Percentiles rank a stretch among this genome's conserved stretches.
Conservation (phyloP, 1,140 invertebrate genomes). For the Meteorus sp. region DNA sequence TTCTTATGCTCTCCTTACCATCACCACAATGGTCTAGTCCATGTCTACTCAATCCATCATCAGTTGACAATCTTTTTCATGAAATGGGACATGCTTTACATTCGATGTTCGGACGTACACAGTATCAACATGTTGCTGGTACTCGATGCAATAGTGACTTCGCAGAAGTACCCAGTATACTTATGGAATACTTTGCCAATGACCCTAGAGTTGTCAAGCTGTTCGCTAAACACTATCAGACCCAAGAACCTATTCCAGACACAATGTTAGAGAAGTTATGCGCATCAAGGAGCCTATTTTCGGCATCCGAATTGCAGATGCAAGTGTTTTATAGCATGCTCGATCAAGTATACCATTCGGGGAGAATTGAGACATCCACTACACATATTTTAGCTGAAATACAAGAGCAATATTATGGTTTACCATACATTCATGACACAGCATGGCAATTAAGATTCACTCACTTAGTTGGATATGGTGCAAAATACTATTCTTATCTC, state of each 20-base stretch:
- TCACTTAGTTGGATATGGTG: constrained; percentile 96
- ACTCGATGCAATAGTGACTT: constrained; percentile 97
- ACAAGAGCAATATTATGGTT: constrained; percentile 81
- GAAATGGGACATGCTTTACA: constrained; percentile 99
- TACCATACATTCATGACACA: constrained; percentile 86
- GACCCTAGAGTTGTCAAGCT: constrained; percentile 83
- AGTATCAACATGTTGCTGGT: constrained; percentile 96
- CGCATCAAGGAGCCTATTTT: constrained; percentile 82
- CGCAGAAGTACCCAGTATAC: constrained; percentile 95
- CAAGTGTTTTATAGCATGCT: constrained; percentile 74
- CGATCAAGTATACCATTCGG: constrained; percentile 87
- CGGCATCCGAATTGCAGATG: constrained; percentile 87
- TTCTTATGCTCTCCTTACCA: constrained; percentile 88
- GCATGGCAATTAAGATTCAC: constrained; percentile 96
- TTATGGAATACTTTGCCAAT: constrained; percentile 97
- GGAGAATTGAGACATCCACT: constrained; percentile 62
- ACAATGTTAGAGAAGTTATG: constrained; percentile 77
- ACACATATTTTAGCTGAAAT: constrained; percentile 81
- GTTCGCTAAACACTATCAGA: constrained; percentile 92
- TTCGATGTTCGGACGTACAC: constrained; percentile 94
- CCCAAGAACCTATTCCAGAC: constrained; percentile 80
- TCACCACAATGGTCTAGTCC: constrained; percentile 74
- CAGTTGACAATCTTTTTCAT: constrained; percentile 97
- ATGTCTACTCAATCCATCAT: constrained; percentile 77
- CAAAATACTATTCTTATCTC: constrained; percentile 97